A percentile compares a stretch with the other conserved stretches of the same genome.
Evolutionary conservation across 2,113 vertebrate genomes (phyloP).

Genomic region (Mastomys natalensis): DNA sequence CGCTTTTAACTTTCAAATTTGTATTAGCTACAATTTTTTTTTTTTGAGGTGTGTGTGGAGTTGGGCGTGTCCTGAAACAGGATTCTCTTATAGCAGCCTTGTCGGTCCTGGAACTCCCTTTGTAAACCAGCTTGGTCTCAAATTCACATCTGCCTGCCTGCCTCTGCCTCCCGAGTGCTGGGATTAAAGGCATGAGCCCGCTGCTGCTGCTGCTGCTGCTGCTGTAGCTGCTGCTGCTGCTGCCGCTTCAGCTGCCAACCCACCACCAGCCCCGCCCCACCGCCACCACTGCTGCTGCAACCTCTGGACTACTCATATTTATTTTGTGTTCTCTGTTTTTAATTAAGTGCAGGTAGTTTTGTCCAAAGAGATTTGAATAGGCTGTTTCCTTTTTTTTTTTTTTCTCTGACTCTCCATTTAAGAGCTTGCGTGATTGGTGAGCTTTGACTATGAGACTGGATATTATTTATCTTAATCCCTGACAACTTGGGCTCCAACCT

Average conservation of each 20-base stretch:
- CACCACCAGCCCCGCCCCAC: too few species aligned
- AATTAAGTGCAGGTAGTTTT: slow-evolving; percentile 11
- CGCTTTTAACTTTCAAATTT: neutral
- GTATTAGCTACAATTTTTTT: neutral
- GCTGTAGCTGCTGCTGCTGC: too few species aligned
- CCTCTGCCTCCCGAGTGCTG: neutral
- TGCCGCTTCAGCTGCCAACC: too few species aligned
- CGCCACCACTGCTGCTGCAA: neutral
- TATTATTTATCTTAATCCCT: slow-evolving; percentile 26
- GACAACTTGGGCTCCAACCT: neutral
- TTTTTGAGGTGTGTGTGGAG: too few species aligned
- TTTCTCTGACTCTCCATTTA: neutral
- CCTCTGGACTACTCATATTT: neutral
- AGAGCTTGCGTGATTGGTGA: neutral
- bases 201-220: too few species aligned
- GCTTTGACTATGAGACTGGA: slow-evolving; percentile 33
- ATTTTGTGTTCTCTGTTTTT: neutral
- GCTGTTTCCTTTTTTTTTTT: neutral
- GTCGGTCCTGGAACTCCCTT: neutral
- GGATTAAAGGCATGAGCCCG: too few species aligned
- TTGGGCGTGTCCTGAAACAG: neutral
- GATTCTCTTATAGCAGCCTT: neutral
- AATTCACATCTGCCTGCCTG: neutral
- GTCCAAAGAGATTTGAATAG: neutral
- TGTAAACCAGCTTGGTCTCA: neutral